Evolutionary conservation across 2,113 vertebrate species (phyloP).

Genomic region (Rhea pennata): DNA sequence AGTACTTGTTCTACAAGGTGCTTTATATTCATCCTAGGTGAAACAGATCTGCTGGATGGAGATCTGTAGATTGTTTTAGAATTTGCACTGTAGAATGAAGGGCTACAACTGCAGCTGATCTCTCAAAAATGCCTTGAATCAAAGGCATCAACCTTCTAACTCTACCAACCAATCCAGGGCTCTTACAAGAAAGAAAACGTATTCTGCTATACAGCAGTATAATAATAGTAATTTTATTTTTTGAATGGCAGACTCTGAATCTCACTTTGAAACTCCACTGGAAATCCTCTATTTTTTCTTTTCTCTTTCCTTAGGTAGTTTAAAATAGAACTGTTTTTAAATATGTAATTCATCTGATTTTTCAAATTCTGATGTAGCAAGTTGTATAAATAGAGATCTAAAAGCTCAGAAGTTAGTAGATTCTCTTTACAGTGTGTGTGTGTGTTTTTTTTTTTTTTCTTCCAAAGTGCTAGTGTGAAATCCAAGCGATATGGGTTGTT

Average conservation of each 20-base stretch:
- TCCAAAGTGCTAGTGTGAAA: background rate
- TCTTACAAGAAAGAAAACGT: background rate
- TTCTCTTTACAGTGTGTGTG: background rate
- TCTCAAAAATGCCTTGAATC: background rate
- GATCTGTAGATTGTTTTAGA: background rate
- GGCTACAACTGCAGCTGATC: background rate
- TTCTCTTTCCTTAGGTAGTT: background rate
- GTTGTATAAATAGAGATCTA: background rate
- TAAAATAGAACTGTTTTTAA: conserved; percentile 26
- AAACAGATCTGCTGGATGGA: background rate
- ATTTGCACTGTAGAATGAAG: background rate
- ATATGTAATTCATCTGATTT: background rate
- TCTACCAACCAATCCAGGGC: background rate
- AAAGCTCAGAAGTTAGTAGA: background rate
- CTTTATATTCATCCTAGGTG: background rate
- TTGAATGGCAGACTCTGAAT: conserved; percentile 55
- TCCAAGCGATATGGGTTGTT: background rate
- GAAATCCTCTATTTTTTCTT: conserved; percentile 19
- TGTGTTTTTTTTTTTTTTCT: background rate
- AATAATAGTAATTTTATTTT: conserved; percentile 43
- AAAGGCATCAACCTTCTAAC: background rate
- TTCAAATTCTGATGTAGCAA: background rate
- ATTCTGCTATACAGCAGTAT: background rate
- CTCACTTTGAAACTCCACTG: conserved; percentile 41
- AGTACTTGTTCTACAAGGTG: background rate